Evolutionary conservation across 1,140 invertebrate species (phyloP).

Genomic region (Solenopsis invicta): DNA sequence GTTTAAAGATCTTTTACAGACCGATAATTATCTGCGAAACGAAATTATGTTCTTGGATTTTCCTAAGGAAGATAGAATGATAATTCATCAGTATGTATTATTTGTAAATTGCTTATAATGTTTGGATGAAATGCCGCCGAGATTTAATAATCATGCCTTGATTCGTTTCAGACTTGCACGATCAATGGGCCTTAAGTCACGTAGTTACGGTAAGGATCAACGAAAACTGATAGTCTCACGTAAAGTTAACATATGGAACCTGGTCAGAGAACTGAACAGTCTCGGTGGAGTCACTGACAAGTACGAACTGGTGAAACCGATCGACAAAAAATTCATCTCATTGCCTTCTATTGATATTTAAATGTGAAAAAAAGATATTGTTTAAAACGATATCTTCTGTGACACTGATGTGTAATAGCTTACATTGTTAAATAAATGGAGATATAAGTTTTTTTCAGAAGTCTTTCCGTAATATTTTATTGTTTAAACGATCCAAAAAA

Average conservation of each 20-base stretch:
- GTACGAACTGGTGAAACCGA: constrained; percentile 82
- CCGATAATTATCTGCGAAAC: constrained; percentile 84
- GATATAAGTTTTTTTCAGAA: background rate
- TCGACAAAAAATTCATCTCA: background rate
- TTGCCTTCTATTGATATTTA: background rate
- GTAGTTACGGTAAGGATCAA: constrained; percentile 80
- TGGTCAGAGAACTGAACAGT: constrained; percentile 78
- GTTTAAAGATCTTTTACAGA: constrained; percentile 87
- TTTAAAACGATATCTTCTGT: constrained; percentile 6
- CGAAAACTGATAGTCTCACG: constrained; percentile 80
- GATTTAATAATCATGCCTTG: constrained; percentile 8
- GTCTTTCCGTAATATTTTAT: constrained; percentile 57
- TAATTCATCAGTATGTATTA: constrained; percentile 89
- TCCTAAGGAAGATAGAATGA: constrained; percentile 90
- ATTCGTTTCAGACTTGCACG: constrained; percentile 79
- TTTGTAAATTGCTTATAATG: background rate
- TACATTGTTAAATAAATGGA: constrained; percentile 27
- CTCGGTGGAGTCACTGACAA: constrained; percentile 81
- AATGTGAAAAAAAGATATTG: background rate
- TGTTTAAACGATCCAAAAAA: constrained; percentile 48
- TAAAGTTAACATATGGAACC: constrained; percentile 78
- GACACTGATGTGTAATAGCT: constrained; percentile 3
- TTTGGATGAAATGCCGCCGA: constrained; percentile 3
- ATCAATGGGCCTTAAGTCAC: constrained; percentile 82
- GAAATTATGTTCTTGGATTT: constrained; percentile 92